Base-by-base conservation (phyloP, 1,140 invertebrate species). In the Parapsyche elsis region DNA sequence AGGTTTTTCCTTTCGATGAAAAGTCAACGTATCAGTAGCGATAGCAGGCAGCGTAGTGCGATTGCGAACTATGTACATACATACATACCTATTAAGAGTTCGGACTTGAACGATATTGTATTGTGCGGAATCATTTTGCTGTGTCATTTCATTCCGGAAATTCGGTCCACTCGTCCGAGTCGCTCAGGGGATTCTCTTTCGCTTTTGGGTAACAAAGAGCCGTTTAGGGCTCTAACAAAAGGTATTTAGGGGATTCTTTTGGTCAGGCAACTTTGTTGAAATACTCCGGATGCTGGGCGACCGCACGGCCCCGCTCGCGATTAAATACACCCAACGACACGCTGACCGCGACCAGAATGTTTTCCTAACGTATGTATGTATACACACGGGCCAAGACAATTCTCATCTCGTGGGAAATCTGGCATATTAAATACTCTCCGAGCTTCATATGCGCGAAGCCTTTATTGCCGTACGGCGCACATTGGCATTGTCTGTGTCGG, bases 161-260 rank as follows among this genome's bases (percentile, higher is more conserved):
- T 53, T 53, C 16, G 16, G 49, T 53, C 16, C 49, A 4, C 49
- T 53, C 49, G 49, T 12, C 16, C 10, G 49, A 53, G 10, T 53
- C 16, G 2, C 49, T 53, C 49, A 53, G 49, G 49, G 30, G 1
- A 38, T 38, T 38, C 30, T 1, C 30, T 61, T 67, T 67, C 24
- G 24, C 64, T 67, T 12, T 9, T 0, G 21, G n/a, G 1, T 4
- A 61, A 61, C 64, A 67, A 67, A 67, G 24, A 21, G 21, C 21
- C 64, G 64, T 67, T 67, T 26, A 19, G 21, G 64, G 64, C 21
- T 38, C 30, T 30, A 30, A 67, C 64, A n/a, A 26, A 67, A 67
- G 64, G 64, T 67, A 67, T 67, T 67, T 67, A 26, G 16, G 64
- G 64, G 64, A 67, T 67, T 67, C 64, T 67, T 67, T 67, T n/a